Base-by-base conservation (phyloP, 2,113 vertebrate species). In the Callithrix jacchus region DNA sequence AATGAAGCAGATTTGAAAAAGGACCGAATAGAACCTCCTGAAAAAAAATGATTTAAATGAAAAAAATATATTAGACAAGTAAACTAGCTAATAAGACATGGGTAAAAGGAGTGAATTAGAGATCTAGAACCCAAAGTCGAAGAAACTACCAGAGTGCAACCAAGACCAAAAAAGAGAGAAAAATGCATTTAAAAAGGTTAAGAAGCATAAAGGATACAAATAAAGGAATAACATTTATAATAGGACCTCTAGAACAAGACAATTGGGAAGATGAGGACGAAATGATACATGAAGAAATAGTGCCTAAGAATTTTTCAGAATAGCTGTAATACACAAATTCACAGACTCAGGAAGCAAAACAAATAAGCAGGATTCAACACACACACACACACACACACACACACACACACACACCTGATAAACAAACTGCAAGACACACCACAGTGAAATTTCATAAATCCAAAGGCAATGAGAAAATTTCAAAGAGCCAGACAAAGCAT, bases 241-340 rank as follows among this genome's bases (percentile, higher is more conserved):
- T 6, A 85, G 2, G 40, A 81, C 74, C n/a, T 81, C 21, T 20
- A 94, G 58, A 89, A 35, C 87, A 70, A 93, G 21, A 52, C 18
- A 87, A 97, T 21, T 76, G 40, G 89, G 73, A 92, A 37, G 8
- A 54, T 86, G 56, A 86, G 5, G 42, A 32, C 56, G 18, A 89
- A 94, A 82, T 10, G 81, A 70, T 42, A 61, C 8, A 25, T 89
- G 49, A 96, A 94, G 74, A 82, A 92, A 76, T 61, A 77, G 76
- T 76, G 27, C 6, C 71, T 80, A 92, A 71, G 11, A 35, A 37
- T 77, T 83, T 91, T 68, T 81, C 61, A 88, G 32, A 91, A 94
- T n/a, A 52, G 68, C 66, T 49, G 2, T 80, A 79, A 77, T 11
- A 73, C 0, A 84, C 32, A 70, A 77, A 83, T 27, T 30, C 21